Evolutionary conservation across 1,140 invertebrate species (phyloP), one percentile per base, ranked within the genome.

Genomic region (Drosophila sp.): DNA sequence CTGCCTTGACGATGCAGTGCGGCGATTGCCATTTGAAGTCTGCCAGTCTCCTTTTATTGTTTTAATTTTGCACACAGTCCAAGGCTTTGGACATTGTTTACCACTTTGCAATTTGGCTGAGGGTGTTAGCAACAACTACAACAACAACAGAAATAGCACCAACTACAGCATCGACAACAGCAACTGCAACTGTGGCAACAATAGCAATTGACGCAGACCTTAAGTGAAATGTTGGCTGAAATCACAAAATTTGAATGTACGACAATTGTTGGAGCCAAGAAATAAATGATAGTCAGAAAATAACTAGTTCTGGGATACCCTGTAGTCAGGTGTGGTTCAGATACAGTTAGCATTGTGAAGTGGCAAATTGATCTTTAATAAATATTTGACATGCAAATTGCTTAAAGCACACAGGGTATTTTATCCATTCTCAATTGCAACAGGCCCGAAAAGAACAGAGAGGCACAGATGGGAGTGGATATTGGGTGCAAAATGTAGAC

Each of bases 61-160:
- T 86, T 86, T 86, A 86, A 87, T 86, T 87, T 82, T 67, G 76
- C 77, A 66, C 76, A 80, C 61, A 73, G 72, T 62, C 58, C 51
- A 54, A 76, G 72, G 71, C 75, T 72, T 76, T 76, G 71, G 71
- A 82, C 82, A 86, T 87, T 87, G 82, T 87, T 86, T 87, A 86
- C 82, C 82, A 82, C 77, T 86, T 87, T 72, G 78, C 66, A 71
- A 87, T 87, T 87, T 82, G 82, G 82, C 78, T 82, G 78, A 76
- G 76, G 80, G 75, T 70, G 66, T 51, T 50, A 36, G 14, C 59
- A 63, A 7, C 48, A 62, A 11, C 56, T 51, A 29, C 53, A 16
- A 6, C 34, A 50, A 13, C 13, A 58, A 25, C 65, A 46, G n/a
- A n/a, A n/a, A 45, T 29, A 36, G 13, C 50, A 54, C n/a, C 51